Evolutionary conservation across 2,888 invertebrate species (phyloP).

Genomic region (Brenthis ino): DNA sequence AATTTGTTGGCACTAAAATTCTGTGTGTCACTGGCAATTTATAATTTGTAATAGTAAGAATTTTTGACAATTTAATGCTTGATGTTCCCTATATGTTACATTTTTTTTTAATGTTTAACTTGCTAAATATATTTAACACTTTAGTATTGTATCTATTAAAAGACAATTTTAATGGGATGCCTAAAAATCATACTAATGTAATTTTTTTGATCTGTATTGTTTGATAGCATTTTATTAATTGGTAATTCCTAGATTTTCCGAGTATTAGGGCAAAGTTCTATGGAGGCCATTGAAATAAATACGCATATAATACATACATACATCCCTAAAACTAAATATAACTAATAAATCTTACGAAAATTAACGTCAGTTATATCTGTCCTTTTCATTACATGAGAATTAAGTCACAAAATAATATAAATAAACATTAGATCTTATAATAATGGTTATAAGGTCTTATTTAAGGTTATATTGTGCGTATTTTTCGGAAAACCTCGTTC

Average conservation of each 20-base stretch:
- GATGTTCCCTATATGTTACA: neutral
- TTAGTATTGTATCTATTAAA: slow-evolving; percentile 1
- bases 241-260: too few relatives aligned
- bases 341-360: too few relatives aligned
- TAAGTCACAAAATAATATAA: too few relatives aligned
- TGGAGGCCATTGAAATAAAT: too few relatives aligned
- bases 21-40: slow-evolving; percentile 35
- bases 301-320: too few relatives aligned
- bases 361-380: too few relatives aligned
- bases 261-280: too few relatives aligned
- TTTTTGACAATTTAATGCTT: slow-evolving; percentile 4
- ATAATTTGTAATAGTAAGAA: neutral
- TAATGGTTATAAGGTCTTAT: too few relatives aligned
- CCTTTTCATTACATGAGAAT: too few relatives aligned
- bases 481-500: neutral
- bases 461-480: too few relatives aligned
- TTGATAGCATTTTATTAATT: neutral
- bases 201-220: neutral
- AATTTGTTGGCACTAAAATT: slow-evolving; percentile 24
- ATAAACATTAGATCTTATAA: too few relatives aligned
- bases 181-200: neutral
- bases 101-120: neutral
- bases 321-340: too few relatives aligned
- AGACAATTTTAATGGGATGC: neutral
- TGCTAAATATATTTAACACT: neutral